Conservation (phyloP, 1,140 invertebrate genomes). For the Zophobas atratus region DNA sequence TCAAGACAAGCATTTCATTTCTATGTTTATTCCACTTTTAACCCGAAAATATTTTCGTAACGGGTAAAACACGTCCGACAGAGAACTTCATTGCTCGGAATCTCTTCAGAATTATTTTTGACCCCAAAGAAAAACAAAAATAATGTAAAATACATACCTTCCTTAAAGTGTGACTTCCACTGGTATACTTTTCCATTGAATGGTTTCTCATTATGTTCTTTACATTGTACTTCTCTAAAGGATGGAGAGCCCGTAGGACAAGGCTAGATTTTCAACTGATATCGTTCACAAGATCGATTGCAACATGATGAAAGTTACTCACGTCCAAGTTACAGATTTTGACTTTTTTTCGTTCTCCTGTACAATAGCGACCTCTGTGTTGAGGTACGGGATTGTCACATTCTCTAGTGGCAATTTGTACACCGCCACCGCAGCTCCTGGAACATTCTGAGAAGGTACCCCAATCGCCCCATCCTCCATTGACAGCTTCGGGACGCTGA, state of each 20-base stretch:
- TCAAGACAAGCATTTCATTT: too few species aligned
- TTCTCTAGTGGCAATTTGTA: slow-evolving; percentile 69
- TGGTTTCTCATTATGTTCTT: slow-evolving; percentile 70
- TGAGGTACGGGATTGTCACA: slow-evolving; percentile 74
- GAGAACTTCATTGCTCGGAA: too few species aligned
- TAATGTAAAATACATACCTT: slow-evolving; percentile 59
- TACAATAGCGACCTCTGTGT: slow-evolving; percentile 77
- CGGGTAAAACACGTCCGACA: too few species aligned
- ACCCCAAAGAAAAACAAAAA: too few species aligned
- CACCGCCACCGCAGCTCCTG: slow-evolving; percentile 77
- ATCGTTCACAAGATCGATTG: slow-evolving; percentile 26
- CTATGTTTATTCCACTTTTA: too few species aligned
- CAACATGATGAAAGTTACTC: slow-evolving; percentile 47
- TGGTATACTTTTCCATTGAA: slow-evolving; percentile 64
- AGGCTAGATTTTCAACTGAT: slow-evolving; percentile 65
- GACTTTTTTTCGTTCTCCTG: slow-evolving; percentile 69
- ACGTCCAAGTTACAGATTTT: slow-evolving; percentile 76
- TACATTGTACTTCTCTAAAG: slow-evolving; percentile 75
- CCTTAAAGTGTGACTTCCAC: slow-evolving; percentile 72
- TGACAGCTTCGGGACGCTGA: slow-evolving; percentile 73
- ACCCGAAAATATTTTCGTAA: too few species aligned
- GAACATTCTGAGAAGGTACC: slow-evolving; percentile 73
- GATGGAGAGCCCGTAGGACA: slow-evolving; percentile 71
- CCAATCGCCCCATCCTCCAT: slow-evolving; percentile 80
- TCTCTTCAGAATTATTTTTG: too few species aligned